Evolutionary conservation across 2,797 vertebrate species (phyloP).

Genomic region (Limosa lapponica): DNA sequence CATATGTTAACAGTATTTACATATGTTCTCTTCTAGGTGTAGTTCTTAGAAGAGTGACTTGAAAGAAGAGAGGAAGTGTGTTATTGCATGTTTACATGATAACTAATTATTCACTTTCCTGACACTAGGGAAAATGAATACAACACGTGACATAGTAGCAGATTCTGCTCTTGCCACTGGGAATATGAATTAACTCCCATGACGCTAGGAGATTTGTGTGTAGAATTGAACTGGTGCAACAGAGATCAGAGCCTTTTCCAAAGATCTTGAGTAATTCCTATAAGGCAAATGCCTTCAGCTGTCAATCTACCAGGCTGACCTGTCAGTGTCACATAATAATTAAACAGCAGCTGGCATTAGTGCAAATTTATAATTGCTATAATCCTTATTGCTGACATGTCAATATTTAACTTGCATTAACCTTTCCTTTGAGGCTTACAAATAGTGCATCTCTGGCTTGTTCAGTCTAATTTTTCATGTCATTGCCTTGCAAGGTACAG

Average conservation of each 20-base stretch:
- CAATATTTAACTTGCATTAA: conserved; percentile 85
- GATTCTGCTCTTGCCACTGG: not conserved
- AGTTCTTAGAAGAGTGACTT: not conserved
- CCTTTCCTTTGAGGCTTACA: conserved; percentile 81
- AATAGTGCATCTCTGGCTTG: conserved; percentile 73
- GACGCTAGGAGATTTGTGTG: not conserved
- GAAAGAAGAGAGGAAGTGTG: not conserved
- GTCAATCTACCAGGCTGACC: conserved; percentile 62
- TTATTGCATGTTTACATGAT: not conserved
- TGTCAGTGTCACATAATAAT: conserved; percentile 72
- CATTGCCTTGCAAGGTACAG: conserved; percentile 71
- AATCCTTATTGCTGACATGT: conserved; percentile 81
- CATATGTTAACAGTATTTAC: not conserved
- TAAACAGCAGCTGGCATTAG: conserved; percentile 66
- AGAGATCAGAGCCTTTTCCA: not conserved
- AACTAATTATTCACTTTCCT: not conserved
- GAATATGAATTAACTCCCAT: not conserved
- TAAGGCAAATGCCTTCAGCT: conserved; percentile 43
- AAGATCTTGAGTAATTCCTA: conserved; percentile 34
- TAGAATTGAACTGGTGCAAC: not conserved
- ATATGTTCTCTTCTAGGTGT: not conserved
- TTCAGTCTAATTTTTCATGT: conserved; percentile 81
- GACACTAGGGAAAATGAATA: not conserved
- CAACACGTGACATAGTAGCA: not conserved
- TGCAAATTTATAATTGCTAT: conserved; percentile 80